Conservation (phyloP, 2,113 vertebrate species). For the Theristicus caerulescens region DNA sequence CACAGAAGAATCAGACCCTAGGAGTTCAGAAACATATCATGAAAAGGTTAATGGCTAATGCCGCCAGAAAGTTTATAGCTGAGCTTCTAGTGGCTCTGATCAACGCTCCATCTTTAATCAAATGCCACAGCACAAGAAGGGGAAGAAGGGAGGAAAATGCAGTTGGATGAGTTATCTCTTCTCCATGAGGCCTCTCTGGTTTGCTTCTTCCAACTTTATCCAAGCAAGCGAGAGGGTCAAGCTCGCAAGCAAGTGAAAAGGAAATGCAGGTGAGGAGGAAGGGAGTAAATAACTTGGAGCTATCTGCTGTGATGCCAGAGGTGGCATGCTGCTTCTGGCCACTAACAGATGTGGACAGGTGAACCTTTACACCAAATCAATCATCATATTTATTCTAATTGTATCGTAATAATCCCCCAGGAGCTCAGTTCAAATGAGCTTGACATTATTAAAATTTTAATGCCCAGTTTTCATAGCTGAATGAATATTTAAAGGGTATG, state of each 20-base stretch:
- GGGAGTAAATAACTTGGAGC: constrained; percentile 20
- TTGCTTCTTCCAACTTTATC: not conserved
- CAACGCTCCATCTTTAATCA: not conserved
- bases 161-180: not conserved
- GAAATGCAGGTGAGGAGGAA: not conserved
- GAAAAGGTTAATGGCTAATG: constrained; percentile 32
- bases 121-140: not conserved
- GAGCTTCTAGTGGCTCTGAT: not conserved
- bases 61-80: not conserved
- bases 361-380: constrained; percentile 77
- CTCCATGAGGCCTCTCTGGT: not conserved
- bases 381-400: constrained; percentile 87
- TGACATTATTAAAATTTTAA: constrained; percentile 92
- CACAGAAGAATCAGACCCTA: not conserved
- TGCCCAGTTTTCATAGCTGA: constrained; percentile 88
- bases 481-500: constrained; percentile 89
- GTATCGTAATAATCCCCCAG: constrained; percentile 83
- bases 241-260: not conserved
- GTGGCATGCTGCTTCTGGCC: not conserved
- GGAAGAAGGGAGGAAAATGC: not conserved
- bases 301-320: not conserved
- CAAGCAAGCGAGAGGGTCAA: not conserved
- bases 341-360: constrained; percentile 33
- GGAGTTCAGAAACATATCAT: not conserved
- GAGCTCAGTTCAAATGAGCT: constrained; percentile 85